A percentile compares a stretch with the other conserved stretches of the same genome.
These are phyloP conservation scores for Cydia pomonella DNA, from an alignment of 1,140 invertebrate genomes.

Conservation along the genomic window DNA sequence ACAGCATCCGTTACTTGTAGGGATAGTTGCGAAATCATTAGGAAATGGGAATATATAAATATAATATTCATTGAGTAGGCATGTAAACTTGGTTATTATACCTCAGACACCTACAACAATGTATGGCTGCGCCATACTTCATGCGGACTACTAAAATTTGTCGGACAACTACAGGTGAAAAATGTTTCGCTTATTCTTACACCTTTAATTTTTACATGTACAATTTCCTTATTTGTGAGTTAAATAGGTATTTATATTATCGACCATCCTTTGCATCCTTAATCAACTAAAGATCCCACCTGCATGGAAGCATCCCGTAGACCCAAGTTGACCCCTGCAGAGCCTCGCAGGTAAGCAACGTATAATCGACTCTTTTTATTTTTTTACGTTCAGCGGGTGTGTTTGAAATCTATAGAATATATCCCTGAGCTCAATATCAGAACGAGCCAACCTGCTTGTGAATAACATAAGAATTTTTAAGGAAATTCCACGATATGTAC, in stretches of 20 bases:
- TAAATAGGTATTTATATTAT: not conserved
- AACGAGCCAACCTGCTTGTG: not conserved
- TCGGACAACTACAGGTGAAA: too few relatives aligned
- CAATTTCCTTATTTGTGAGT: not conserved
- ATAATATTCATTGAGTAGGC: not conserved
- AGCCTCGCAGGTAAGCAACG: not conserved
- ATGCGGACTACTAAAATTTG: too few relatives aligned
- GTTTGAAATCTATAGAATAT: not conserved
- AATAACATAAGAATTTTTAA: too few relatives aligned
- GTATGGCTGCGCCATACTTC: not conserved
- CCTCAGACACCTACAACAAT: not conserved
- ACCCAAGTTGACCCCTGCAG: not conserved
- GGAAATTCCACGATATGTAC: not conserved
- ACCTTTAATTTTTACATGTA: not conserved
- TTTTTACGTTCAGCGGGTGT: too few relatives aligned
- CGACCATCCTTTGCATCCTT: too few relatives aligned
- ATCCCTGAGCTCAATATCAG: not conserved
- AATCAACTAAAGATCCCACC: too few relatives aligned
- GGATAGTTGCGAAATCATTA: not conserved
- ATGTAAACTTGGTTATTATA: not conserved
- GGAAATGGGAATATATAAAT: not conserved
- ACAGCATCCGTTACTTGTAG: not conserved
- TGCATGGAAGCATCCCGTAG: not conserved
- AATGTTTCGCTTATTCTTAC: not conserved
- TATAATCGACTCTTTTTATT: not conserved